A percentile compares a stretch with the other conserved stretches of the same genome.
Evolutionary conservation across 2,797 vertebrate species (phyloP).

Genomic region (Falco novaeseelandiae): DNA sequence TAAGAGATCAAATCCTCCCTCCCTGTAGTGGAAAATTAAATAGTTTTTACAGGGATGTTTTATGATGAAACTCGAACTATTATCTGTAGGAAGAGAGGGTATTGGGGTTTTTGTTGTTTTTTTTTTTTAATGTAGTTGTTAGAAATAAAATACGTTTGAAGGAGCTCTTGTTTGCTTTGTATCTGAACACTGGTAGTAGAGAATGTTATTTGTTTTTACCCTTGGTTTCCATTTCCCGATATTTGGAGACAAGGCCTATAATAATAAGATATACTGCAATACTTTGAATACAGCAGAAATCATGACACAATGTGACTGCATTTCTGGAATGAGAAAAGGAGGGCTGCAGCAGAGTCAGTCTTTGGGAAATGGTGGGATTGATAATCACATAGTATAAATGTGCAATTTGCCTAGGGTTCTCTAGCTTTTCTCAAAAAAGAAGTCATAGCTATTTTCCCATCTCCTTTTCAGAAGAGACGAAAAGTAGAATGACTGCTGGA

Average conservation of each 20-base stretch:
- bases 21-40: constrained; percentile 77
- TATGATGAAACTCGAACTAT: constrained; percentile 56
- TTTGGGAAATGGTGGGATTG: background rate
- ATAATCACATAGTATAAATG: background rate
- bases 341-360: background rate
- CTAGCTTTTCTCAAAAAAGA: background rate
- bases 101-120: background rate
- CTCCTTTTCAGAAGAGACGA: constrained; percentile 11
- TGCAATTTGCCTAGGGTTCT: background rate
- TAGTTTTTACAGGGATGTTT: constrained; percentile 75
- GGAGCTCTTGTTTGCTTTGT: constrained; percentile 4
- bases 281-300: background rate
- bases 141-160: constrained; percentile 52
- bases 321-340: background rate
- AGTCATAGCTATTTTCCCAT: background rate
- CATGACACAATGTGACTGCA: background rate
- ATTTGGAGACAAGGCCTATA: background rate
- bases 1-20: constrained; percentile 77
- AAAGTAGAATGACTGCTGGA: constrained; percentile 15
- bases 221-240: background rate
- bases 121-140: background rate
- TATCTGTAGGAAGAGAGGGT: constrained; percentile 16
- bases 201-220: background rate
- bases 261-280: background rate
- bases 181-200: background rate